Conservation (phyloP, 2,797 vertebrate genomes). For the Lithobates pipiens region DNA sequence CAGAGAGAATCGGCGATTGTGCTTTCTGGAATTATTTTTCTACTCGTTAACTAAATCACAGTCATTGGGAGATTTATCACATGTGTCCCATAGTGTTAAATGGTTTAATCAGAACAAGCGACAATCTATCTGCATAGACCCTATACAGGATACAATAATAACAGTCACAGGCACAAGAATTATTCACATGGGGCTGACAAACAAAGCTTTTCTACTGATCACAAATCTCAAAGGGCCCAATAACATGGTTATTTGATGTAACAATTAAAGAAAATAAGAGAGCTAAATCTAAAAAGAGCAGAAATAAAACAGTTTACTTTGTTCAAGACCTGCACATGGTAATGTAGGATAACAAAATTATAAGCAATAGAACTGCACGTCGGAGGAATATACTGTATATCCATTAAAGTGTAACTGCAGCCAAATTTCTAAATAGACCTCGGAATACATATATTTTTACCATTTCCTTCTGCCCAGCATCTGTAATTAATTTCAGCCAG, state of each 20-base stretch:
- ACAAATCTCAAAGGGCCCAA: background rate
- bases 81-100: background rate
- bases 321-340: too few species aligned
- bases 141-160: background rate
- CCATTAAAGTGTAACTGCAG: too few species aligned
- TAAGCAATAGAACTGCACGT: too few species aligned
- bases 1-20: too few species aligned
- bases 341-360: too few species aligned
- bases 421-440: too few species aligned
- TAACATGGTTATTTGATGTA: background rate
- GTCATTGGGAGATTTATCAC: background rate
- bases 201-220: background rate
- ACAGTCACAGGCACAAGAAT: background rate
- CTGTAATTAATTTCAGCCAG: too few species aligned
- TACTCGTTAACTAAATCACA: background rate
- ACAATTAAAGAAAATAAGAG: background rate
- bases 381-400: too few species aligned
- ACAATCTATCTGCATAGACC: background rate
- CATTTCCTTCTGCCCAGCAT: too few species aligned
- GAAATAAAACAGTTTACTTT: background rate
- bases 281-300: background rate
- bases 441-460: too few species aligned
- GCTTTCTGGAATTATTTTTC: background rate
- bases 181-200: background rate
- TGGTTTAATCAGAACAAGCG: background rate